Conservation (phyloP, 2,888 invertebrate genomes). For the Hyles lineata region DNA sequence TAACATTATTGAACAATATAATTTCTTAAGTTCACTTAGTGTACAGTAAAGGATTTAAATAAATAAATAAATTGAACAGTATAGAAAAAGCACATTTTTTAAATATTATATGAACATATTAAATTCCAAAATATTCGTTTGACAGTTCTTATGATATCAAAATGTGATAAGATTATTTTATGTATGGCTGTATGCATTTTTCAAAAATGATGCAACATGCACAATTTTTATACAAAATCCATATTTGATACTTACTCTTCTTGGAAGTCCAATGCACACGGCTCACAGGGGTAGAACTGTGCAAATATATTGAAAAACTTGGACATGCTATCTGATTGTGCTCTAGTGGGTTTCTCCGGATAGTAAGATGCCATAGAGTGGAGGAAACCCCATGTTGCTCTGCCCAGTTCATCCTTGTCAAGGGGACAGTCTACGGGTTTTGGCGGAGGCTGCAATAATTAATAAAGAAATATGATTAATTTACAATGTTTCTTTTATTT, state of each 20-base stretch:
- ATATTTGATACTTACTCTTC: conserved; percentile 87
- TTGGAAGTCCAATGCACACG: conserved; percentile 94
- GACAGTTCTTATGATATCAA: no score
- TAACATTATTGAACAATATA: no score
- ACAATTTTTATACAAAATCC: neutral
- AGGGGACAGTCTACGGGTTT: conserved; percentile 87
- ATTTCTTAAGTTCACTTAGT: no score
- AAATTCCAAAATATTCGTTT: no score
- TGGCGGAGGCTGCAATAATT: conserved; percentile 48
- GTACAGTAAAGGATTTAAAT: no score
- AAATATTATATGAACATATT: no score
- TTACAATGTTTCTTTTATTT: neutral
- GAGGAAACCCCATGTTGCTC: conserved; percentile 95
- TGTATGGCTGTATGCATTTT: neutral
- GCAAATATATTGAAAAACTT: conserved; percentile 93
- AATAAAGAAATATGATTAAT: neutral
- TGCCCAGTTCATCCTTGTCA: conserved; percentile 90
- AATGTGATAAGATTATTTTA: no score
- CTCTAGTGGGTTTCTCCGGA: conserved; percentile 91
- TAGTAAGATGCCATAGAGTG: conserved; percentile 99
- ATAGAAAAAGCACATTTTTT: no score
- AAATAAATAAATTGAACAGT: no score
- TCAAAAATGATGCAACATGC: neutral
- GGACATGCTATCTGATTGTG: conserved; percentile 90
- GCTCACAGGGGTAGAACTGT: conserved; percentile 96